Evolutionary conservation across 2,888 invertebrate species (phyloP).

Genomic region (Hymenopus coronatus): DNA sequence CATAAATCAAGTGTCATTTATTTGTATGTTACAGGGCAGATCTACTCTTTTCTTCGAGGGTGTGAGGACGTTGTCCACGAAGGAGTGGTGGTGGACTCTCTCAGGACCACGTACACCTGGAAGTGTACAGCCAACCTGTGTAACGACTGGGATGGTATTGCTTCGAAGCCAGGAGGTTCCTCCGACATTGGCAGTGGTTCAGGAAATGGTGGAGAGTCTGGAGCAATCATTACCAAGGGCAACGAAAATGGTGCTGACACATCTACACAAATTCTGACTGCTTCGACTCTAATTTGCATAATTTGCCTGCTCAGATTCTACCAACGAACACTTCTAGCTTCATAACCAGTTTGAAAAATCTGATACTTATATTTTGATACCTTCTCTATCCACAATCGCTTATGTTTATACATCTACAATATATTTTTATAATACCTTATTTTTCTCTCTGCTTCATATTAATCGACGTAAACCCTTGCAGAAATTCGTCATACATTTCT

Average conservation of each 20-base stretch:
- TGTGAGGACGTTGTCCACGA: neutral
- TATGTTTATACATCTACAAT: too few species aligned
- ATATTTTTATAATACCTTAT: too few species aligned
- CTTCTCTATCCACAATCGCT: too few species aligned
- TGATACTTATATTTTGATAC: too few species aligned
- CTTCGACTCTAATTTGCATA: neutral
- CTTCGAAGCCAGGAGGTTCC: neutral
- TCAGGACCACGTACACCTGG: neutral
- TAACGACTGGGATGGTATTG: conserved; percentile 13
- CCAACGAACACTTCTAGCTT: neutral
- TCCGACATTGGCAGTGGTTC: neutral
- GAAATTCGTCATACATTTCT: too few species aligned
- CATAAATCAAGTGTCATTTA: too few species aligned
- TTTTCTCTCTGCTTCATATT: too few species aligned
- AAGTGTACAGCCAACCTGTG: neutral
- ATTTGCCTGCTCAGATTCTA: neutral
- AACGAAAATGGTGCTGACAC: neutral
- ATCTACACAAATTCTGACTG: neutral
- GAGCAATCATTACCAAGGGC: neutral
- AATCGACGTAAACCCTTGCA: too few species aligned
- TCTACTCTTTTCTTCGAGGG: conserved; percentile 12
- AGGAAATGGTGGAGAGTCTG: neutral
- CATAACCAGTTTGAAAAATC: too few species aligned
- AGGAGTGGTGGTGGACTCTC: neutral
- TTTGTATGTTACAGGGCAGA: neutral